Percentiles rank a stretch among this genome's conserved stretches.
These are phyloP conservation scores for Hetaerina americana DNA, from an alignment of 1,140 invertebrate species.

Conservation along the genomic window DNA sequence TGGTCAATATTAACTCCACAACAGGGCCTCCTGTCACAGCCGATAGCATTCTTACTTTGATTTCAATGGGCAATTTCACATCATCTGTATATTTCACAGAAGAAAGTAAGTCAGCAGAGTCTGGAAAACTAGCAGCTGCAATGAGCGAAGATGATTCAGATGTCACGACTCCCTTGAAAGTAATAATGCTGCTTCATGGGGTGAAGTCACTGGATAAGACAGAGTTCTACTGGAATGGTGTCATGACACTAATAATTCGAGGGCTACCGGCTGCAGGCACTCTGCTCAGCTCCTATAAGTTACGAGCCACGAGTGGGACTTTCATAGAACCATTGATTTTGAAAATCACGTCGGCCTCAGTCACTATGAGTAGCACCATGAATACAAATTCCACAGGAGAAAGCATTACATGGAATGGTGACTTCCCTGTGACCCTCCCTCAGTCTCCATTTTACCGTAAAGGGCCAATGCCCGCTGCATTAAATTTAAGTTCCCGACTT, in stretches of 20 bases:
- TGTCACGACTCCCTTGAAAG: background rate
- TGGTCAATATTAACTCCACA: background rate
- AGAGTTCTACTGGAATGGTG: background rate
- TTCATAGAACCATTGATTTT: background rate
- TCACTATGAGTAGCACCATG: background rate
- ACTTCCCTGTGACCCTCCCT: background rate
- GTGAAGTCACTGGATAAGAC: background rate
- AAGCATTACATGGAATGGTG: background rate
- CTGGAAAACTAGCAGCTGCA: background rate
- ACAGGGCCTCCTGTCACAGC: background rate
- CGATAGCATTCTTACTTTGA: background rate
- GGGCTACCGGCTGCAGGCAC: background rate
- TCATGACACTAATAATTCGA: background rate
- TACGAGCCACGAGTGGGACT: background rate
- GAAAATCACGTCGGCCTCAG: background rate
- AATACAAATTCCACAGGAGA: background rate
- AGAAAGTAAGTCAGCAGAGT: too few relatives aligned
- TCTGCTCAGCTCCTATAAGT: too few relatives aligned
- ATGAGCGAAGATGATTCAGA: background rate
- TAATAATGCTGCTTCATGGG: slow-evolving; percentile 1
- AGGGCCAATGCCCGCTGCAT: background rate
- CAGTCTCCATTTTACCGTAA: background rate
- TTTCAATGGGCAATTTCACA: background rate
- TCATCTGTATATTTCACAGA: background rate
- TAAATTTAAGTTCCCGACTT: too few relatives aligned